Evolutionary conservation across 2,113 vertebrate genomes (phyloP), one percentile per base, ranked within the genome.

Genomic region (Albula goreensis): DNA sequence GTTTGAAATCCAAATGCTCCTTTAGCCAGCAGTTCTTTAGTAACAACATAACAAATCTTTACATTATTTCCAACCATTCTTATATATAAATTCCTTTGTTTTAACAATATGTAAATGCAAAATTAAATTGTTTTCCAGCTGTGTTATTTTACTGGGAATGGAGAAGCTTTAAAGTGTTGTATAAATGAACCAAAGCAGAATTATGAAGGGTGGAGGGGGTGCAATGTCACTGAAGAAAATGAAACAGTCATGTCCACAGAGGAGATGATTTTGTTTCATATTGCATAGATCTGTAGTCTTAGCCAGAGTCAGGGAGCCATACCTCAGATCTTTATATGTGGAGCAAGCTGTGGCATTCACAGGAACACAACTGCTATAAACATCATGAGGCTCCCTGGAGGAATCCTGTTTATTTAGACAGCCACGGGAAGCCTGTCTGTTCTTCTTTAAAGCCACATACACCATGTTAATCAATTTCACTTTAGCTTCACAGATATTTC

Each of bases 391-490:
- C 12, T 52, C 51, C 50, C n/a, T 25, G 1, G 50, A 25, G 52
- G 80, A 53, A 50, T 80, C 2, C 4, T 48, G 41, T 86, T 86
- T 66, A 50, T 86, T 66, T 50, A 60, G 49, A 83, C 66, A 66
- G 12, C 49, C 79, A 48, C 82, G 53, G 84, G 79, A 89, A 85
- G 49, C 51, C 50, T 52, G 52, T 7, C 31, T 50, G 13, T 7
- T 86, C 82, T 80, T 63, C 57, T 52, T 87, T 56, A 81, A 84
- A 85, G 56, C 51, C 57, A 53, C 57, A n/a, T 79, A 49, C 57
- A 19, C 57, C 88, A 66, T 50, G 48, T 87, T 86, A 83, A 85
- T 90, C 81, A 66, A 70, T 53, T 25, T 52, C 77, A 87, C 84
- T 85, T 83, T 56, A 70, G 50, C 51, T 22, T 11, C 70, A 1